Evolutionary conservation across 2,888 invertebrate genomes (phyloP), one percentile per base, ranked within the genome.

Genomic region (Melieria omissa): DNA sequence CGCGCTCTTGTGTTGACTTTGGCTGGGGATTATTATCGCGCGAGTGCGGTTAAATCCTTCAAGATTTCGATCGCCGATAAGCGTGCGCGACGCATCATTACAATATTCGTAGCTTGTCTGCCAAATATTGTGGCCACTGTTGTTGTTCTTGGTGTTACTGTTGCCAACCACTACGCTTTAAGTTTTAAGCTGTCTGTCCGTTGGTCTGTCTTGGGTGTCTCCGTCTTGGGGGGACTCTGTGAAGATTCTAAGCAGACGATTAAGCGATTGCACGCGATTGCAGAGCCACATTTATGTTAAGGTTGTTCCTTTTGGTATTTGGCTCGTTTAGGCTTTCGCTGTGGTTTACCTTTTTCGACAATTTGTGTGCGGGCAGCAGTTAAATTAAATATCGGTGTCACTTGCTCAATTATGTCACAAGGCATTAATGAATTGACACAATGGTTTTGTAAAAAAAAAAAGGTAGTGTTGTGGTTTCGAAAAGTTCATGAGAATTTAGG

Each of bases 231-330:
- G 12, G 5, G 16, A 14, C 5, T 57, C 64, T 57, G 60, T 45
- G 64, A 58, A 64, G 71, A 65, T 71, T 71, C 71, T 71, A 71
- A 65, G 46, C 71, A 65, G 61, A 46, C 60, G 71, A 71, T 71
- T 71, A 61, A 42, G 44, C 45, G 16, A 70, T n/a, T 9, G 41
- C 42, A 10, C 47, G 16, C 45, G 47, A 7, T 49, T 44, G 46
- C 12, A 10, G 9, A 12, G 42, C 6, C 10, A 52, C 12, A 52
- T 5, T 5, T 49, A 49, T 10, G 12, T 49, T 61, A n/a, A 44
- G 41, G 42, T 60, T 46, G 41, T 5, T 47, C 14, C 10, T 49
- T 60, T 49, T 49, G 41, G 46, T 49, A 9, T 10, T 14, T 52
- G 12, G 14, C 29, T 29, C 29, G 29, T 29, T 29, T 29, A 29